Percentiles rank a stretch among this genome's conserved stretches.
These are phyloP conservation scores for Rafetus swinhoei DNA, from an alignment of 2,113 vertebrate species.

Conservation along the genomic window DNA sequence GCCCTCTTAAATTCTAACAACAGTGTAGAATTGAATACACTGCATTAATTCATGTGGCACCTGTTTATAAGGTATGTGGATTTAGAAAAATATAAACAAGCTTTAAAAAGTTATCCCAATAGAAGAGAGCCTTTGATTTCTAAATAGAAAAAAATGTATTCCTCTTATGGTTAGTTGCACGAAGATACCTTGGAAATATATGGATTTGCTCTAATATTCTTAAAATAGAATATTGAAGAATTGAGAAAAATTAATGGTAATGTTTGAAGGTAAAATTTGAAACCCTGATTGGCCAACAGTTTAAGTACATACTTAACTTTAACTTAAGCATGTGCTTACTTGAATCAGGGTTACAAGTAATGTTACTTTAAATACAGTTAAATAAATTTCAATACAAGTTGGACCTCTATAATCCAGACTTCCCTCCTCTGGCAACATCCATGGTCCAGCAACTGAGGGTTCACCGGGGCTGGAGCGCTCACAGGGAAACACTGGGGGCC, in stretches of 20 bases:
- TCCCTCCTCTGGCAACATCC: too few relatives aligned
- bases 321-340: neutral
- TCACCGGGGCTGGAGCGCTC: too few relatives aligned
- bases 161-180: neutral
- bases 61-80: constrained; percentile 24
- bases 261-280: neutral
- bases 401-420: too few relatives aligned
- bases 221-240: neutral
- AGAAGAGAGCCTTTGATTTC: constrained; percentile 20
- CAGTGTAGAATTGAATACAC: constrained; percentile 7
- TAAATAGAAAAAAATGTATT: neutral
- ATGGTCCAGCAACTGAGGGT: too few relatives aligned
- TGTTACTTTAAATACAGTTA: neutral
- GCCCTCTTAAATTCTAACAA: constrained; percentile 36
- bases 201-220: neutral
- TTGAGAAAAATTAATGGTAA: neutral
- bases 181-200: constrained; percentile 17
- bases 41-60: neutral
- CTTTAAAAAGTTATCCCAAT: neutral
- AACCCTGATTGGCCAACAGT: neutral
- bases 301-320: neutral
- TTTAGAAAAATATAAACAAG: neutral
- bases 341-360: neutral
- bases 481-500: too few relatives aligned
- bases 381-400: neutral